Percentiles rank a stretch among this genome's conserved stretches.
phyloP scores from a whole-genome alignment of 2,888 invertebrate species.

The Agrochola circellaris region DNA sequence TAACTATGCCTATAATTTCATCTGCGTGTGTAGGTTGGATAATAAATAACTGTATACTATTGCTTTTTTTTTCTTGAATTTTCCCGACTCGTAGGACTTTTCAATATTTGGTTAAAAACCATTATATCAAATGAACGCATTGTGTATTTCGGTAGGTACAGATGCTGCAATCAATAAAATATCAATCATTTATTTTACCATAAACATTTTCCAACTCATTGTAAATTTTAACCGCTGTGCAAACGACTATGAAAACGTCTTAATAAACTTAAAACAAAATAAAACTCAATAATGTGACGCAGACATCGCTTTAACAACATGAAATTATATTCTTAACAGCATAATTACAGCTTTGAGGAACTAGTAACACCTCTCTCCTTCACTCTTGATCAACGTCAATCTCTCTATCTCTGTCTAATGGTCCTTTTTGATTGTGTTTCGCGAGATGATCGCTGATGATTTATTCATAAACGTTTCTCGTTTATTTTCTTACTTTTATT shows the following conservation, averaged over 20 bases:
- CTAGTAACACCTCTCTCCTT: slow-evolving; percentile 74
- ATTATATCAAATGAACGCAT: background rate
- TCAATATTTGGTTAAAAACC: background rate
- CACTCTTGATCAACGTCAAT: slow-evolving; percentile 52
- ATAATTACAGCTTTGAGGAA: slow-evolving; percentile 82
- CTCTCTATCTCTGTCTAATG: slow-evolving; percentile 68
- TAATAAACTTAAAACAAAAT: slow-evolving; percentile 72
- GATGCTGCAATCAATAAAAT: background rate
- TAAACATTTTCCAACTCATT: slow-evolving; percentile 15
- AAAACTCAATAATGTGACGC: slow-evolving; percentile 78
- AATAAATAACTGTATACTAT: background rate
- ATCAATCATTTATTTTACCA: slow-evolving; percentile 15
- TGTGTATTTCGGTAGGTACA: background rate
- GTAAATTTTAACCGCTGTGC: slow-evolving; percentile 36
- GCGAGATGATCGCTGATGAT: slow-evolving; percentile 77
- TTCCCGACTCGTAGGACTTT: background rate
- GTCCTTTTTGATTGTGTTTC: slow-evolving; percentile 73
- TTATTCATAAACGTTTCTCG: slow-evolving; percentile 79
- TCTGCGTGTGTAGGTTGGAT: background rate
- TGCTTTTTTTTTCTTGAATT: too few species aligned
- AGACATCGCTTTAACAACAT: slow-evolving; percentile 80
- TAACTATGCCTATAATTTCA: slow-evolving; percentile 17
- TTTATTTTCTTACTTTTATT: slow-evolving; percentile 71
- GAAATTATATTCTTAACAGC: slow-evolving; percentile 85
- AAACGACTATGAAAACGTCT: slow-evolving; percentile 71